Evolutionary conservation across 2,113 vertebrate genomes (phyloP).

Genomic region (Amphiprion percula): DNA sequence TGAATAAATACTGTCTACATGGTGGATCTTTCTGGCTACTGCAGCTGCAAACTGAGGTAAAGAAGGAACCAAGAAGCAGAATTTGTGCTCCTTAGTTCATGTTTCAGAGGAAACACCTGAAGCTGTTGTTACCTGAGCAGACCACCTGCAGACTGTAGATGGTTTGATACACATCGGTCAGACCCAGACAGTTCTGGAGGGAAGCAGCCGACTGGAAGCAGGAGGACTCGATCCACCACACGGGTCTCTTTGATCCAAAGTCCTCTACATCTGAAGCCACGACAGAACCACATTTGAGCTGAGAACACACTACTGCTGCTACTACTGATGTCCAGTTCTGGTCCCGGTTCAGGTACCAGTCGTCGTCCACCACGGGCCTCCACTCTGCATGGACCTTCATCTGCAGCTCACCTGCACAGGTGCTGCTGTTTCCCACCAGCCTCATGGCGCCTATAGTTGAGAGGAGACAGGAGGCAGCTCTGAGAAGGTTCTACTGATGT

Average conservation of each 20-base stretch:
- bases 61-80: too few species aligned
- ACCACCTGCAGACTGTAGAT: too few species aligned
- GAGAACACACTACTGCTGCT: background rate
- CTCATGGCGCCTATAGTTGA: background rate
- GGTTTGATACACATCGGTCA: background rate
- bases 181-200: background rate
- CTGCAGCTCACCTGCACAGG: slow-evolving; percentile 8
- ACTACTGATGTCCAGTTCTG: background rate
- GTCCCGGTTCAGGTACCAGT: background rate
- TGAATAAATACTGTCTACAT: too few species aligned
- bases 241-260: background rate
- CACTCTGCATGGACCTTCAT: background rate
- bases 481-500: too few species aligned
- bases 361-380: background rate
- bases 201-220: too few species aligned
- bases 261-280: background rate
- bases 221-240: too few species aligned
- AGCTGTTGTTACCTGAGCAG: slow-evolving; percentile 17
- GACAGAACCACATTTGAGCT: slow-evolving; percentile 9
- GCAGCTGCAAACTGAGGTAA: too few species aligned
- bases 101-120: background rate
- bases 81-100: too few species aligned
- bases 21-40: too few species aligned
- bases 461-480: too few species aligned
- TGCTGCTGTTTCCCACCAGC: background rate